phyloP scores from a whole-genome alignment of 1,140 invertebrate genomes.

The Antheraea pernyi region DNA sequence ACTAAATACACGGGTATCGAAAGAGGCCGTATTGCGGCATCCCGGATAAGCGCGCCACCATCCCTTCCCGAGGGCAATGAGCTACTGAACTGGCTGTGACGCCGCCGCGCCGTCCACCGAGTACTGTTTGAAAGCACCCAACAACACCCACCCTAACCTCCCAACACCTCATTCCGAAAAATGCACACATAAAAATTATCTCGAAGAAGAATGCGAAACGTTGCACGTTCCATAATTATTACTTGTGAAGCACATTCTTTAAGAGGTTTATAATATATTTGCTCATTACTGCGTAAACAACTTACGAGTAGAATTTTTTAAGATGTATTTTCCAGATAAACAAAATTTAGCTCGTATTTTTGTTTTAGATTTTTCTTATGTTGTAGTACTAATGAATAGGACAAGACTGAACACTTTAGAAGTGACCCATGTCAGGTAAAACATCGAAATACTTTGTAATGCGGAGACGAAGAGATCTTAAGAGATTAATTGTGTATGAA shows the following conservation, averaged over 20 bases:
- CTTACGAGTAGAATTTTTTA: neutral
- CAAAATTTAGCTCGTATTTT: too few species aligned
- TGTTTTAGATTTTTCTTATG: too few species aligned
- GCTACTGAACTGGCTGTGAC: slow-evolving; percentile 58
- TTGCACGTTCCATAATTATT: slow-evolving; percentile 53
- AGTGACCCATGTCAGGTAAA: too few species aligned
- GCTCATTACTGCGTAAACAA: neutral
- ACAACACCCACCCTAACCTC: slow-evolving; percentile 41
- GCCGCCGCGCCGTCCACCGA: slow-evolving; percentile 33
- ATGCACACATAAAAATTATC: slow-evolving; percentile 64
- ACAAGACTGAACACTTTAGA: too few species aligned
- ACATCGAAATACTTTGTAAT: too few species aligned
- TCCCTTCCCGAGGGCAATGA: slow-evolving; percentile 50
- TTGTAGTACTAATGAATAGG: too few species aligned
- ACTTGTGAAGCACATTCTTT: neutral
- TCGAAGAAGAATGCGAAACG: slow-evolving; percentile 52
- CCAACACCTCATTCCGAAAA: slow-evolving; percentile 52
- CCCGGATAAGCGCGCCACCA: slow-evolving; percentile 43
- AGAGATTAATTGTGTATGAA: too few species aligned
- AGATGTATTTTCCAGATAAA: too few species aligned
- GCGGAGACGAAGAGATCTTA: too few species aligned
- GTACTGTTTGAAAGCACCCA: slow-evolving; percentile 50
- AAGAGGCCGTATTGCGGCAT: slow-evolving; percentile 30
- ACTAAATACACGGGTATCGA: slow-evolving; percentile 31
- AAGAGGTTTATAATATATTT: neutral